These are phyloP conservation scores for Antheraea assamensis DNA, from an alignment of 2,888 invertebrate genomes.

Conservation along the genomic window DNA sequence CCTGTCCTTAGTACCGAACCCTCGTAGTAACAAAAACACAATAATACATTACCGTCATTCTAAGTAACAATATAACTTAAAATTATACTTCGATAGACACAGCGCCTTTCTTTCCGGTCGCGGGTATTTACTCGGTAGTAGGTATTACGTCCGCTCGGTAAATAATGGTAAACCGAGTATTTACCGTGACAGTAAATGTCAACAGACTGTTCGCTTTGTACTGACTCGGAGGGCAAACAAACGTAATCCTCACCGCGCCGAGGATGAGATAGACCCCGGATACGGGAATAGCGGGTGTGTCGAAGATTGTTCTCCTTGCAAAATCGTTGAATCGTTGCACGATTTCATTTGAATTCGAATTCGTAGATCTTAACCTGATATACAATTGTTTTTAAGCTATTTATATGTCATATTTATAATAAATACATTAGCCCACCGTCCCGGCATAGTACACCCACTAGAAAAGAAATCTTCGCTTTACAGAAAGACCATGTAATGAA, in stretches of 20 bases:
- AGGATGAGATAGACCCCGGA: slow-evolving; percentile 42
- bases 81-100: slow-evolving; percentile 6
- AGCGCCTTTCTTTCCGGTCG: slow-evolving; percentile 40
- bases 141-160: slow-evolving; percentile 66
- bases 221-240: slow-evolving; percentile 69
- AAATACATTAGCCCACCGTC: neutral
- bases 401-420: too few relatives aligned
- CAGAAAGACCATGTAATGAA: too few relatives aligned
- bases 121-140: slow-evolving; percentile 50
- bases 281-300: slow-evolving; percentile 26
- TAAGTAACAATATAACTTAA: slow-evolving; percentile 7
- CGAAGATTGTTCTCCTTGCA: slow-evolving; percentile 32
- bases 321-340: slow-evolving; percentile 44
- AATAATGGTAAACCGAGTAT: slow-evolving; percentile 76
- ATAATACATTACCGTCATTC: slow-evolving; percentile 9
- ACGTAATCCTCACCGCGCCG: slow-evolving; percentile 54
- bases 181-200: slow-evolving; percentile 73
- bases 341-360: slow-evolving; percentile 41
- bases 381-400: neutral
- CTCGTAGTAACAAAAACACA: neutral
- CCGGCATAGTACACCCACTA: too few relatives aligned
- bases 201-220: slow-evolving; percentile 76
- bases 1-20: neutral
- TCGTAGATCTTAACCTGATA: slow-evolving; percentile 22
- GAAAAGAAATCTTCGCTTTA: too few relatives aligned